Percentiles rank a stretch among this genome's conserved stretches.
These are phyloP conservation scores for Xenopus laevis DNA, from an alignment of 2,113 vertebrate genomes.

Conservation along the genomic window DNA sequence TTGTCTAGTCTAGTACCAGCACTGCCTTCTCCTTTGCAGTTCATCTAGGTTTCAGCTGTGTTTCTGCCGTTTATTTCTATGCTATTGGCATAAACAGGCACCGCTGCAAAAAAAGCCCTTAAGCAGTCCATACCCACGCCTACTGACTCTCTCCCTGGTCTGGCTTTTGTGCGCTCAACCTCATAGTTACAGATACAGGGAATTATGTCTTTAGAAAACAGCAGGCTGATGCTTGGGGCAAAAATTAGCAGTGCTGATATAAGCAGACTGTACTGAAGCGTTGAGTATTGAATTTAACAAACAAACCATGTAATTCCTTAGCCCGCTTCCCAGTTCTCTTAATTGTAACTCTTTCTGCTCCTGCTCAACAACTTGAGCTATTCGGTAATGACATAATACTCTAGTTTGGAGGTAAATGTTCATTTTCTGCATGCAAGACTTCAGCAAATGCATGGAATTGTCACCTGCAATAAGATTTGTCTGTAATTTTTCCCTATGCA, in stretches of 20 bases:
- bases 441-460: too few species aligned
- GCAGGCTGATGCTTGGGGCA: slow-evolving; percentile 39
- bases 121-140: background rate
- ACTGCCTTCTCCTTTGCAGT: too few species aligned
- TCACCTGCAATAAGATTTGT: too few species aligned
- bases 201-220: slow-evolving; percentile 38
- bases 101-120: background rate
- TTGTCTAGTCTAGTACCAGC: too few species aligned
- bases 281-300: slow-evolving; percentile 40
- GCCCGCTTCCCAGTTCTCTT: slow-evolving; percentile 22
- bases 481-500: too few species aligned
- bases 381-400: background rate
- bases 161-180: slow-evolving; percentile 1
- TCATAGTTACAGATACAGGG: slow-evolving; percentile 25
- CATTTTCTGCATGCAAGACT: background rate
- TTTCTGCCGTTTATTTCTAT: background rate
- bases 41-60: background rate
- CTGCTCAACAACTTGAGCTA: background rate
- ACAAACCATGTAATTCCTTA: slow-evolving; percentile 35
- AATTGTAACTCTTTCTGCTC: slow-evolving; percentile 18
- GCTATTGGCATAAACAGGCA: slow-evolving; percentile 1
- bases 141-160: slow-evolving; percentile 4
- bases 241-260: slow-evolving; percentile 40
- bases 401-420: background rate
- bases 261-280: slow-evolving; percentile 41